Evolutionary conservation across 1,140 invertebrate genomes (phyloP).

Genomic region (Drosophila sturtevanti): DNA sequence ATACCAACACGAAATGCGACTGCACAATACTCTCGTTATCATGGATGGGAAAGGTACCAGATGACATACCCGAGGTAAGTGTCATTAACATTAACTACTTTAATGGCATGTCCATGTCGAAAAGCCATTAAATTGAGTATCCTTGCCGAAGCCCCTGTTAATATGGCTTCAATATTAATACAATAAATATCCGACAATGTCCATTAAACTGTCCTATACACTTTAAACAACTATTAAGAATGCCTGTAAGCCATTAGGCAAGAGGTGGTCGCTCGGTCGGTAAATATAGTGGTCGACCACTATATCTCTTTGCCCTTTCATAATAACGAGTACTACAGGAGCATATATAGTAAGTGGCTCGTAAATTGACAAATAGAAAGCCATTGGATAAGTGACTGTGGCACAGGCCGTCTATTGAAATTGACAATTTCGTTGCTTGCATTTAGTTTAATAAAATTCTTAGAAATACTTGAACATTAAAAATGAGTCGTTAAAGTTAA

Average conservation of each 20-base stretch:
- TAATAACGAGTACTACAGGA: too few relatives aligned
- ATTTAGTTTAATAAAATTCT: neutral
- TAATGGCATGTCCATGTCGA: slow-evolving; percentile 17
- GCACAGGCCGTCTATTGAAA: neutral
- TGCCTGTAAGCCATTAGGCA: slow-evolving; percentile 12
- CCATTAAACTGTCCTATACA: slow-evolving; percentile 65
- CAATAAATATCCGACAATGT: slow-evolving; percentile 70
- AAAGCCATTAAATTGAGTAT: slow-evolving; percentile 29
- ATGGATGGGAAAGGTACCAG: slow-evolving; percentile 99
- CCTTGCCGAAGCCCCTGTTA: neutral
- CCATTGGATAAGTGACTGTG: neutral
- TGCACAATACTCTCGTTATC: slow-evolving; percentile 96
- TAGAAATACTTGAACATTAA: too few relatives aligned
- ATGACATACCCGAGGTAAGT: slow-evolving; percentile 95
- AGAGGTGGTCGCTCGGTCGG: too few relatives aligned
- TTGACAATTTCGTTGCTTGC: neutral
- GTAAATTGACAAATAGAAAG: slow-evolving; percentile 30
- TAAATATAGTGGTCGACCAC: too few relatives aligned
- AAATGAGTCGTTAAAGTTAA: too few relatives aligned
- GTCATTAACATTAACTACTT: slow-evolving; percentile 10
- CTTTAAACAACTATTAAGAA: slow-evolving; percentile 62
- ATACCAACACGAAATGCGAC: slow-evolving; percentile 95
- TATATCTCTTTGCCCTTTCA: neutral
- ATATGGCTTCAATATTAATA: slow-evolving; percentile 57
- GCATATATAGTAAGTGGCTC: slow-evolving; percentile 16